A percentile compares a stretch with the other conserved stretches of the same genome.
These are phyloP conservation scores for Aurelia aurita DNA, from an alignment of 30 jellyfish, hydroid and myxozoan genomes.

Conservation along the genomic window DNA sequence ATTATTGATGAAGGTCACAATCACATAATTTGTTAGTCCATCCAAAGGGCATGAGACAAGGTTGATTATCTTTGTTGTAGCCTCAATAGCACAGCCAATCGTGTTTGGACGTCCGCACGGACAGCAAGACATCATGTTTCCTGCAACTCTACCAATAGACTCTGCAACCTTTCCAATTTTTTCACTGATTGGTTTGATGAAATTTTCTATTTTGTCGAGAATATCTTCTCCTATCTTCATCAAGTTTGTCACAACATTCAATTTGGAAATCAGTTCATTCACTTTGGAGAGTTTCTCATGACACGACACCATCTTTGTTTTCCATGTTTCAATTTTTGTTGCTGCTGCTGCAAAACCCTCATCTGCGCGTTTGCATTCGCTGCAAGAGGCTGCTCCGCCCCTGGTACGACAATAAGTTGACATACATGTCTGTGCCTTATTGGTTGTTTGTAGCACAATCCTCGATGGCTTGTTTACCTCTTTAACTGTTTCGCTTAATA, in stretches of 20 bases:
- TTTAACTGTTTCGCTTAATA: no score
- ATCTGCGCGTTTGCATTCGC: no score
- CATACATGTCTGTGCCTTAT: no score
- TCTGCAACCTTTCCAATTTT: neutral
- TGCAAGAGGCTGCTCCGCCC: no score
- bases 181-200: neutral
- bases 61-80: neutral
- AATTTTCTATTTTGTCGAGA: neutral
- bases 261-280: neutral
- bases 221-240: neutral
- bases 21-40: conserved; percentile 14
- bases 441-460: no score
- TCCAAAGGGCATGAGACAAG: conserved; percentile 19
- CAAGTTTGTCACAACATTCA: conserved; percentile 3
- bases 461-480: no score
- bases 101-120: conserved; percentile 29
- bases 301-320: no score
- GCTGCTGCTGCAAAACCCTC: no score
- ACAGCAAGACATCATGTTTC: conserved; percentile 14
- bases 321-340: no score
- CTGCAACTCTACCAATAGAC: conserved; percentile 2
- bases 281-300: no score
- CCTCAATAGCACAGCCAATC: conserved; percentile 4
- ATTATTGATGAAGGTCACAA: neutral
- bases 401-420: no score